These are phyloP conservation scores for Lathamus discolor DNA, from an alignment of 2,113 vertebrate genomes.

Conservation along the genomic window DNA sequence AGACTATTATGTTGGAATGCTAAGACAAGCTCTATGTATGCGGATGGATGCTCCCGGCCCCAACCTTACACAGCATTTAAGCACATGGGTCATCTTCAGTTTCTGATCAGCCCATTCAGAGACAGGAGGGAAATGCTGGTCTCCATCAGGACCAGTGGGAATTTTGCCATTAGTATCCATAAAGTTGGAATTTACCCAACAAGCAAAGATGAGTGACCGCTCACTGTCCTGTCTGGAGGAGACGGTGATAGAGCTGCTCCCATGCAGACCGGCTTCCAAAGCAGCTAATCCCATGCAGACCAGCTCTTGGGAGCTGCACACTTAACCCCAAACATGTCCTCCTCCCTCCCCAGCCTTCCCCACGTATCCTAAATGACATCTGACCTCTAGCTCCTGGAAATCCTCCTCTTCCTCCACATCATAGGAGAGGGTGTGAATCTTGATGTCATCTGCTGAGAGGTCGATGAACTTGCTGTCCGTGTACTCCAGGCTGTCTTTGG, in stretches of 20 bases:
- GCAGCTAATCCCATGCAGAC: neutral
- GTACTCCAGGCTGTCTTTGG: conserved; percentile 83
- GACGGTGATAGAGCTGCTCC: neutral
- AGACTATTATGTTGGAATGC: neutral
- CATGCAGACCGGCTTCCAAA: neutral
- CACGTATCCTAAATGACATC: neutral
- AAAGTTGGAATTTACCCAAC: neutral
- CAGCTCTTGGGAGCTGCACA: neutral
- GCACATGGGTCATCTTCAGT: neutral
- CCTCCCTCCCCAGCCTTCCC: neutral
- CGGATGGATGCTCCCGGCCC: neutral
- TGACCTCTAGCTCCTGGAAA: conserved; percentile 93
- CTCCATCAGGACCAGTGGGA: neutral
- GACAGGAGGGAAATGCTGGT: neutral
- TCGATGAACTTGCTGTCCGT: conserved; percentile 85
- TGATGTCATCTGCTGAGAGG: conserved; percentile 82
- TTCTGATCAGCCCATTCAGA: neutral
- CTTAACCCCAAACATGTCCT: neutral
- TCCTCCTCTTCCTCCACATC: conserved; percentile 90
- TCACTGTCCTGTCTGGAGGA: neutral
- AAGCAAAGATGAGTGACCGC: neutral
- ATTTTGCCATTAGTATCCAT: neutral
- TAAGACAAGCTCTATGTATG: neutral
- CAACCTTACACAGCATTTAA: neutral
- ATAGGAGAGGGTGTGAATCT: conserved; percentile 90